Conservation (phyloP, 1,140 invertebrate genomes). For the Pristionchus pacificus region DNA sequence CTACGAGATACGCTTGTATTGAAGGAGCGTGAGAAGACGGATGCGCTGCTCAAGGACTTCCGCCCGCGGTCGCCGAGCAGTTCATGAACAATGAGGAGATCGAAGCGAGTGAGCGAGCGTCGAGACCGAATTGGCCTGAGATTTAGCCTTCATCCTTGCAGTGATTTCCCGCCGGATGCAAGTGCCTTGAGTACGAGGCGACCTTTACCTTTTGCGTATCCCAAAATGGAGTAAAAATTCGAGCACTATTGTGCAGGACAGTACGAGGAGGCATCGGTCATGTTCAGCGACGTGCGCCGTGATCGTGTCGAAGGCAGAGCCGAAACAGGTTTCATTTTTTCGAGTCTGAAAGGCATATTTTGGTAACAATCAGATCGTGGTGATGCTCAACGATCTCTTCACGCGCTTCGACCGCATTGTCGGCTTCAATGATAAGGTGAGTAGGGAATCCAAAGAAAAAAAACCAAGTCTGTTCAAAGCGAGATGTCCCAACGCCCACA, state of each 20-base stretch:
- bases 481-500: too few species aligned
- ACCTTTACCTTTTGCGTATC: too few species aligned
- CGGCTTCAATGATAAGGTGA: background rate
- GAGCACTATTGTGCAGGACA: slow-evolving; percentile 5
- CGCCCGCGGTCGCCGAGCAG: slow-evolving; percentile 44
- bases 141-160: too few species aligned
- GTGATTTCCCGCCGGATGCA: too few species aligned
- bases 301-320: slow-evolving; percentile 48
- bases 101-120: slow-evolving; percentile 43
- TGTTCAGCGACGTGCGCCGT: slow-evolving; percentile 45
- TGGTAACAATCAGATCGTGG: slow-evolving; percentile 76
- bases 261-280: slow-evolving; percentile 46
- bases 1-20: too few species aligned
- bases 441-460: too few species aligned
- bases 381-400: slow-evolving; percentile 89
- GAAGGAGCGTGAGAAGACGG: slow-evolving; percentile 93
- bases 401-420: slow-evolving; percentile 75
- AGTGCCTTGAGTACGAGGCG: too few species aligned
- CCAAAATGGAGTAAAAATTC: too few species aligned
- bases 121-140: too few species aligned
- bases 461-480: too few species aligned
- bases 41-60: slow-evolving; percentile 62
- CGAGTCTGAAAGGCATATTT: too few species aligned
- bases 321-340: too few species aligned
- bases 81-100: slow-evolving; percentile 49